phyloP scores from a whole-genome alignment of 1,140 invertebrate genomes.

The Penaeus chinensis region DNA sequence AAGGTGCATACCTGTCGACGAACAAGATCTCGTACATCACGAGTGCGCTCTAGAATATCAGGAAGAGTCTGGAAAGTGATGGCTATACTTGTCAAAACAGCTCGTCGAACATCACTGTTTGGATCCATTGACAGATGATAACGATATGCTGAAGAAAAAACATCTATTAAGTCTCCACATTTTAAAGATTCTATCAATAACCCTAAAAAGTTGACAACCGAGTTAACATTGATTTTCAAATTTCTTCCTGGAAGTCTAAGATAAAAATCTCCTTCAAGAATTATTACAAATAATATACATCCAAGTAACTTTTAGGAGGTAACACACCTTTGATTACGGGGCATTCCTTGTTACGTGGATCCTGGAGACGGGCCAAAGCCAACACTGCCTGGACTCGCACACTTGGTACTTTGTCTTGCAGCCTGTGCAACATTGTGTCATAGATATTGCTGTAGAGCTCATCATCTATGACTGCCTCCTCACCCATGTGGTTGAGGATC shows the following conservation, averaged over 20 bases:
- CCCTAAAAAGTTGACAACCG: neutral
- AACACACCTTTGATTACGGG: slow-evolving; percentile 76
- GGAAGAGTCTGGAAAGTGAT: slow-evolving; percentile 75
- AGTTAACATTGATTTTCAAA: no score
- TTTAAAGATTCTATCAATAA: neutral
- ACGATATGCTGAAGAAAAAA: slow-evolving; percentile 74
- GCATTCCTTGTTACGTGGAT: slow-evolving; percentile 81
- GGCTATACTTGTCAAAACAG: slow-evolving; percentile 77
- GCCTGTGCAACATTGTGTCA: slow-evolving; percentile 76
- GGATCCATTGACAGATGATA: slow-evolving; percentile 83
- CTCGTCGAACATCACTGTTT: slow-evolving; percentile 78
- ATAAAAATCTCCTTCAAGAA: neutral
- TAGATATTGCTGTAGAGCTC: slow-evolving; percentile 80
- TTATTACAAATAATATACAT: neutral
- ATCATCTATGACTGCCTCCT: slow-evolving; percentile 82
- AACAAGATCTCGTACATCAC: slow-evolving; percentile 82
- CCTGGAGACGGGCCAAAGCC: slow-evolving; percentile 83
- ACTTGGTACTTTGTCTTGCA: slow-evolving; percentile 78
- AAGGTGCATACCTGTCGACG: slow-evolving; percentile 72
- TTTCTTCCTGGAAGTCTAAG: no score
- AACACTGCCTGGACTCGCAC: slow-evolving; percentile 82
- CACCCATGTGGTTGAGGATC: slow-evolving; percentile 79
- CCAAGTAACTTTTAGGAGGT: neutral
- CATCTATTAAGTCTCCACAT: neutral
- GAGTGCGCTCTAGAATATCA: slow-evolving; percentile 77